phyloP scores from a whole-genome alignment of 2,113 vertebrate species.

The Muntiacus muntjak region DNA sequence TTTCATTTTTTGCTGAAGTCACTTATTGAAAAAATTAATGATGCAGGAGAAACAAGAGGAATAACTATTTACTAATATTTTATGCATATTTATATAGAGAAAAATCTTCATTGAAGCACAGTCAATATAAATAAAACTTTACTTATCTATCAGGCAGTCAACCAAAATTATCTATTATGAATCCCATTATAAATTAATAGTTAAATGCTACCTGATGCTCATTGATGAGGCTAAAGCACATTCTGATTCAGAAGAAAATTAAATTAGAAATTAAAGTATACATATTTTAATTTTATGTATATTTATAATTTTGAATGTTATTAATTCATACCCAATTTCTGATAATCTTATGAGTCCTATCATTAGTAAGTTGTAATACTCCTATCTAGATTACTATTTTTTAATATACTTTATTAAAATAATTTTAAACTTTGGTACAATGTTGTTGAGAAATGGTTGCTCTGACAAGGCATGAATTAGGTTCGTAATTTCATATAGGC shows the following conservation, averaged over 20 bases:
- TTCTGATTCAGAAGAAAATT: not conserved
- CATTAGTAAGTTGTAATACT: not conserved
- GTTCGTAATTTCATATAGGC: not conserved
- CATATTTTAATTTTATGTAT: not conserved
- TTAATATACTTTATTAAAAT: not conserved
- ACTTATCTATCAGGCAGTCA: not conserved
- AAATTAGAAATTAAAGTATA: not conserved
- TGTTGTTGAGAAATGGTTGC: not conserved
- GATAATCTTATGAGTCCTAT: not conserved
- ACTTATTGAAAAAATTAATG: conserved; percentile 4
- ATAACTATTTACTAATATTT: not conserved
- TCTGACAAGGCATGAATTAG: not conserved
- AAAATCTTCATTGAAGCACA: not conserved
- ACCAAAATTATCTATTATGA: not conserved
- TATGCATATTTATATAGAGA: not conserved
- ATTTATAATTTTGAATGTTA: not conserved
- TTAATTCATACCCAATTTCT: not conserved
- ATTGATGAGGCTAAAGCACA: not conserved
- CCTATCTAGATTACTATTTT: not conserved
- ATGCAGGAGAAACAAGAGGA: not conserved
- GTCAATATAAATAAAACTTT: not conserved
- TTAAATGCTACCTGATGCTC: not conserved
- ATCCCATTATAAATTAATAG: not conserved
- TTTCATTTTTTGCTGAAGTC: not conserved
- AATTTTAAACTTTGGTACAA: not conserved